Percentiles rank a stretch among this genome's conserved stretches.
phyloP scores from a whole-genome alignment of 2,797 vertebrate species.

The Artibeus jamaicensis region DNA sequence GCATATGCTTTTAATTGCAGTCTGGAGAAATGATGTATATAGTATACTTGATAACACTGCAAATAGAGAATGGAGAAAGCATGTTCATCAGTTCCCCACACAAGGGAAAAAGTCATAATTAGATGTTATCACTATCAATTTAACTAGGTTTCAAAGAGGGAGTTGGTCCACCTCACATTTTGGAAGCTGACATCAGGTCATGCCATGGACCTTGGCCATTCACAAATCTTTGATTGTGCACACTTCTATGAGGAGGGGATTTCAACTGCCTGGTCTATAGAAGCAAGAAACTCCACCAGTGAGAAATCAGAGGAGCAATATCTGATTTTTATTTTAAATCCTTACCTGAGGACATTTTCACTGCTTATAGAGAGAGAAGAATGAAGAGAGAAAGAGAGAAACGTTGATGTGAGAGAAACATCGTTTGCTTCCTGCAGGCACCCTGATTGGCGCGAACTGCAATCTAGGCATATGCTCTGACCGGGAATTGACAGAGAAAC shows the following conservation, averaged over 20 bases:
- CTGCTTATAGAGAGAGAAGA: not conserved
- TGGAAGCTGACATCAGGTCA: not conserved
- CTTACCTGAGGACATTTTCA: not conserved
- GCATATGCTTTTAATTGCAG: not conserved
- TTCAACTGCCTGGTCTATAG: not conserved
- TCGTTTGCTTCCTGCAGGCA: not conserved
- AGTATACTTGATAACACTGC: not conserved
- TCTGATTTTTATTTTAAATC: not conserved
- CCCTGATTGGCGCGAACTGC: too few relatives aligned
- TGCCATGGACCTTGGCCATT: not conserved
- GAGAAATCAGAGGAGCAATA: not conserved
- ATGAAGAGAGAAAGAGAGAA: not conserved
- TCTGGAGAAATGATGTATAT: not conserved
- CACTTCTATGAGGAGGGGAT: not conserved
- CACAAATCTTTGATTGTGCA: not conserved
- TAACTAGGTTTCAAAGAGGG: conserved; percentile 42
- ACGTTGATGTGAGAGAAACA: not conserved
- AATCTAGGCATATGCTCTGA: not conserved
- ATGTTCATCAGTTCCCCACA: not conserved
- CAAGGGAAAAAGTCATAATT: conserved; percentile 29
- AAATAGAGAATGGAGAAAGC: not conserved
- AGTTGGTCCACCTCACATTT: not conserved
- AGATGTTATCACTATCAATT: conserved; percentile 42
- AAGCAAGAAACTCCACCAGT: conserved; percentile 24
- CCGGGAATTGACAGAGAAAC: fast-evolving